A percentile compares a stretch with the other conserved stretches of the same genome.
phyloP scores from a whole-genome alignment of 1,140 invertebrate species.

The Araneus ventricosus region DNA sequence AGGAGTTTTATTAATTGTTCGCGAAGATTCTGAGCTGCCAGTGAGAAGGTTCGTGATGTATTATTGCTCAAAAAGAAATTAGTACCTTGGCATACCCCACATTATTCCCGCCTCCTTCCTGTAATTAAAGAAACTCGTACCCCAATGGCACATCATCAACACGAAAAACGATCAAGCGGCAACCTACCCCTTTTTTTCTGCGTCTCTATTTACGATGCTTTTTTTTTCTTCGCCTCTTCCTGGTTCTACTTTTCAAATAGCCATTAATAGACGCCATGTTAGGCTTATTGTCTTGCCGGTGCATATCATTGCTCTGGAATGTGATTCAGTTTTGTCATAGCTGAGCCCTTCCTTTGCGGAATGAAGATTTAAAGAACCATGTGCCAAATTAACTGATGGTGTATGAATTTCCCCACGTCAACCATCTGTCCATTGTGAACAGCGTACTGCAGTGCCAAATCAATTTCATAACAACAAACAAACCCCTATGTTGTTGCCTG shows the following conservation, averaged over 20 bases:
- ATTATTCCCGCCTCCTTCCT: conserved; percentile 66
- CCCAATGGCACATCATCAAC: conserved; percentile 61
- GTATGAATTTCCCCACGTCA: conserved; percentile 24
- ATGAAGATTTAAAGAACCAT: neutral
- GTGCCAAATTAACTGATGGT: conserved; percentile 42
- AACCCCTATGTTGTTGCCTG: too few species aligned
- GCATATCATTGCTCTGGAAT: neutral
- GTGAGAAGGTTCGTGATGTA: conserved; percentile 52
- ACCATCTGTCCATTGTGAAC: neutral
- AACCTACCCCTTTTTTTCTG: conserved; percentile 28
- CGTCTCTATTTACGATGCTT: neutral
- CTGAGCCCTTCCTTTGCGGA: neutral
- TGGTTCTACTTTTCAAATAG: conserved; percentile 40
- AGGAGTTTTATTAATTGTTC: conserved; percentile 72
- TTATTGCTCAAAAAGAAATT: conserved; percentile 73
- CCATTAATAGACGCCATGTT: conserved; percentile 71
- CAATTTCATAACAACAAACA: neutral
- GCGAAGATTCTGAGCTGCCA: conserved; percentile 37
- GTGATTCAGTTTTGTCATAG: neutral
- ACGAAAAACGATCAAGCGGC: conserved; percentile 56
- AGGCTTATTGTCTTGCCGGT: conserved; percentile 41
- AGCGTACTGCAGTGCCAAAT: neutral
- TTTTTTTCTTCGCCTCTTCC: neutral
- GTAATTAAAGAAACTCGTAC: conserved; percentile 69
- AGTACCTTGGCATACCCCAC: conserved; percentile 67